Conservation (phyloP, 1,140 invertebrate species). For the Heliconius hewitsoni region DNA sequence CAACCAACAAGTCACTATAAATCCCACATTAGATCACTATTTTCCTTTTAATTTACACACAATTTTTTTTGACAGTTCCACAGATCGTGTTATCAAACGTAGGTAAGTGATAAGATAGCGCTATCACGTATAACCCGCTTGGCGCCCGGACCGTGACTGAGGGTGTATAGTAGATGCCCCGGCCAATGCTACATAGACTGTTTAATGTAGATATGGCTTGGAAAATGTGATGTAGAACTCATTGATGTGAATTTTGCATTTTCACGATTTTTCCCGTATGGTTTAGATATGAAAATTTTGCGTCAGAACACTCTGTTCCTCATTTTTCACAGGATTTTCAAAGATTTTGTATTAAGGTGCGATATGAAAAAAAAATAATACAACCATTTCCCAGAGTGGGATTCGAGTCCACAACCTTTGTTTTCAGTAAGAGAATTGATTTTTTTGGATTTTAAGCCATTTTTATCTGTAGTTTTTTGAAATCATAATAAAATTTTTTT, state of each 20-base stretch:
- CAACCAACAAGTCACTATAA: background rate
- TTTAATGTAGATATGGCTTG: background rate
- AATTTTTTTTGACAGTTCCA: background rate
- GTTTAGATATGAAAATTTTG: no score
- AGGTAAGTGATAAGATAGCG: background rate
- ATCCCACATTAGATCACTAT: background rate
- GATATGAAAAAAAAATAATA: no score
- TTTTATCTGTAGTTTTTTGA: no score
- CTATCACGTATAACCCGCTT: constrained; percentile 7
- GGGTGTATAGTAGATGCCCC: constrained; percentile 66
- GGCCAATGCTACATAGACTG: constrained; percentile 67
- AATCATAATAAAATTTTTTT: no score
- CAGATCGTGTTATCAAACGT: constrained; percentile 2
- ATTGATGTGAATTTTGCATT: background rate
- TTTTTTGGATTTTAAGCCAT: no score
- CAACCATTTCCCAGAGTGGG: no score
- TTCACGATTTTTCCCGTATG: background rate
- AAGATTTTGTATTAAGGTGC: no score
- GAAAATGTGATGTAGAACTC: background rate
- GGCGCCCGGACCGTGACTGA: constrained; percentile 64
- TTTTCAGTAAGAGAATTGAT: no score
- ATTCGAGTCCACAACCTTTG: no score
- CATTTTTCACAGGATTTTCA: no score
- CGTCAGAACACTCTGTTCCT: no score
- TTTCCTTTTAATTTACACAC: background rate